Percentiles rank a stretch among this genome's conserved stretches.
Evolutionary conservation across 2,888 invertebrate species (phyloP).

Genomic region (Hecatera dysodea): DNA sequence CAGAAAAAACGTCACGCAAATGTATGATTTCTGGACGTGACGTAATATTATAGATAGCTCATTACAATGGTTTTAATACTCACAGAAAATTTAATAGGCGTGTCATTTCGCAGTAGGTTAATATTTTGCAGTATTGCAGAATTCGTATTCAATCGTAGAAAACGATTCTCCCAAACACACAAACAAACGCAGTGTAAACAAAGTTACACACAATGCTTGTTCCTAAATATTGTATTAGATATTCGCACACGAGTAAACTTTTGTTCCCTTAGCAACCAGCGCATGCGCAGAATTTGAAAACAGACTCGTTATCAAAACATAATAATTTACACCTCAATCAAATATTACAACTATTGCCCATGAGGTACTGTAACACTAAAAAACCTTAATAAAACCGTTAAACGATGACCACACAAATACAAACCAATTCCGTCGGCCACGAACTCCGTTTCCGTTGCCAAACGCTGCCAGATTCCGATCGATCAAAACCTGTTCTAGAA

Average conservation of each 20-base stretch:
- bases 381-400: background rate
- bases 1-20: background rate
- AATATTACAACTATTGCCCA: background rate
- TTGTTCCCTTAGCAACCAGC: conserved; percentile 2
- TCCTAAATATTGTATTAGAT: too few relatives aligned
- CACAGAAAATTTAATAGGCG: background rate
- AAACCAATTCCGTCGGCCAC: conserved; percentile 40
- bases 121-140: background rate
- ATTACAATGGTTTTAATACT: background rate
- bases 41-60: background rate
- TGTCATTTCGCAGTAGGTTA: background rate
- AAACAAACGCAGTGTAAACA: too few relatives aligned
- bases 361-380: background rate
- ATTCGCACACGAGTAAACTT: background rate
- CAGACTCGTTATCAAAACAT: background rate
- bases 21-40: background rate
- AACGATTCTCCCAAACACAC: too few relatives aligned
- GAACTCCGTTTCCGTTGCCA: conserved; percentile 68
- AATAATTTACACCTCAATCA: background rate
- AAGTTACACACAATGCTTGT: too few relatives aligned
- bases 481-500: conserved; percentile 68
- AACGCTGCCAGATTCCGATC: conserved; percentile 63
- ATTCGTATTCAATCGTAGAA: too few relatives aligned
- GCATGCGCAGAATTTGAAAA: background rate
- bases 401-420: conserved; percentile 49